Base-by-base conservation (phyloP, 2,113 vertebrate species). In the Aleadryas rufinucha region DNA sequence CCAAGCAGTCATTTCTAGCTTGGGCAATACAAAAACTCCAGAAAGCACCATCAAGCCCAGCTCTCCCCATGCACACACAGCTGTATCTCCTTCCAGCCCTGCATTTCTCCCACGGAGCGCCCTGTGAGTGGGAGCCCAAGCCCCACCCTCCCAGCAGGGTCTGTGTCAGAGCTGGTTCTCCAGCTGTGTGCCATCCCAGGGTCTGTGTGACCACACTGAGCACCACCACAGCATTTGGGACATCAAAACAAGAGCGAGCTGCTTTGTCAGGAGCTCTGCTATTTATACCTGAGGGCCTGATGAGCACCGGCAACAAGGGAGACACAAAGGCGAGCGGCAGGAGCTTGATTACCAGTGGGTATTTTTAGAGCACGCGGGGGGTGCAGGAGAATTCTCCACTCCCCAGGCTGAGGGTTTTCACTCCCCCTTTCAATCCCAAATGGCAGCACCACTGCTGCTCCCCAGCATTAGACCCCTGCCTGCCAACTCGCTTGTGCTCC, bases 351-450 rank as follows among this genome's bases (percentile, higher is more conserved):
- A 86, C 85, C 49, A 6, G 19, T 23, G 78, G 85, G 93, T 98
- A 97, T 98, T 98, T 98, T 98, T 97, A 97, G 93, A 96, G 45
- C 5, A 1, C 33, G 50, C 11, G 2, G 83, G 60, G 92, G 91
- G 86, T 39, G 60, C 14, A 50, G 78, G 94, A 93, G 95, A 97
- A 96, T 95, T 97, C 96, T 97, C 75, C 42, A 49, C 84, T 88
- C 85, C 84, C 92, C 83, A 52, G 14, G 92, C 47, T 12, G 44
- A 66, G 52, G 47, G 91, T 86, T 97, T 94, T 93, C 79, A 87
- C 76, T 59, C 24, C 39, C 8, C 3, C 1, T 27, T 83, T n/a
- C 52, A 60, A 66, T 90, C 89, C 90, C 52, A 16, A 94, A 96
- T 24, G 33, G 85, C 82, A 89, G 75, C 30, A 42, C 87, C 8